These are phyloP conservation scores for Cisticola juncidis DNA, from an alignment of 2,113 vertebrate species.

Conservation along the genomic window DNA sequence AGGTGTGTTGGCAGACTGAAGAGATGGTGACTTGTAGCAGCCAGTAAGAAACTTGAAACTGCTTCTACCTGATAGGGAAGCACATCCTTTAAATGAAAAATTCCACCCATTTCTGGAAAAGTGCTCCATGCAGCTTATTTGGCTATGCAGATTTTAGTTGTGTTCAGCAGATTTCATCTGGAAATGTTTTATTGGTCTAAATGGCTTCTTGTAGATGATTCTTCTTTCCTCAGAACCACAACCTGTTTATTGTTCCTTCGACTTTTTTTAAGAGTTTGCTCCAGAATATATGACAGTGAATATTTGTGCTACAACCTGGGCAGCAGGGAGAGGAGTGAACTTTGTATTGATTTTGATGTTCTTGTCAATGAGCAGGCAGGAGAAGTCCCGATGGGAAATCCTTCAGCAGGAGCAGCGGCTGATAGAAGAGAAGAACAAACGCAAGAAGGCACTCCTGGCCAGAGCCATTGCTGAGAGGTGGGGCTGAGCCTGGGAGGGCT, in stretches of 20 bases:
- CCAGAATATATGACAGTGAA: background rate
- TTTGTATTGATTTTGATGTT: conserved; percentile 15
- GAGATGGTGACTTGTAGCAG: background rate
- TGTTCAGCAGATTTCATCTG: background rate
- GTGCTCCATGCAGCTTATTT: background rate
- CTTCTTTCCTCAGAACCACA: background rate
- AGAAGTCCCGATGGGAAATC: conserved; percentile 86
- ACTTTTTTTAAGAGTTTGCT: background rate
- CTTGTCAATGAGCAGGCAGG: conserved; percentile 75
- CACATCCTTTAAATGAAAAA: background rate
- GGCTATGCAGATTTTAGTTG: background rate
- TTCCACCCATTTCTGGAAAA: background rate
- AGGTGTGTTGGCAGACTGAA: background rate
- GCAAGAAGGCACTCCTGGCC: conserved; percentile 90
- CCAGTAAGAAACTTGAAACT: background rate
- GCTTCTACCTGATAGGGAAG: background rate
- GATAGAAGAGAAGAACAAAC: conserved; percentile 94
- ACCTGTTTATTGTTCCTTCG: conserved; percentile 12
- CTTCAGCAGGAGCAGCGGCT: conserved; percentile 89
- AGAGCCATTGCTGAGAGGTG: conserved; percentile 96
- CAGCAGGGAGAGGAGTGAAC: background rate
- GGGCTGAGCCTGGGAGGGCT: background rate
- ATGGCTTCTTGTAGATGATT: background rate
- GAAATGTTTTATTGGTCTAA: background rate
- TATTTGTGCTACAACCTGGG: background rate